Evolutionary conservation across 2,888 invertebrate species (phyloP), one percentile per base, ranked within the genome.

Genomic region (Baccha elongata): DNA sequence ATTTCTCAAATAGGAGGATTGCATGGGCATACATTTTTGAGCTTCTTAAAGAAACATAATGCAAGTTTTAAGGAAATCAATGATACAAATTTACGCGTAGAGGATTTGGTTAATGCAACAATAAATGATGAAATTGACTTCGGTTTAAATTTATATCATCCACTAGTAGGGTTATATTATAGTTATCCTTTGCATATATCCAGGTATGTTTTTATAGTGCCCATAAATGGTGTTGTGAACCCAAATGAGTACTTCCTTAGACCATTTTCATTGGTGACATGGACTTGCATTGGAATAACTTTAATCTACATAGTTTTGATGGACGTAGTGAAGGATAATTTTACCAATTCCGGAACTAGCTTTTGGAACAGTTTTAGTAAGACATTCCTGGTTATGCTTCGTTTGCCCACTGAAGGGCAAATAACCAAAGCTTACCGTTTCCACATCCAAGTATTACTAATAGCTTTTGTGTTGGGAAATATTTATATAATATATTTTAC

Each of bases 401-500:
- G 26, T 2, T 6, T 48, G 23, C 26, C 79, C 1, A 53, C 53
- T 0, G 35, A 35, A 35, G 0, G 1, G 4, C 0, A 52, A 23
- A 5, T 50, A 1, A n/a, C 7, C 0, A 13, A 52, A 7, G 17
- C 6, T 3, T 35, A 35, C 19, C 19, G 53, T 7, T 53, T 53
- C n/a, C 19, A 53, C 23, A 21, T 19, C 3, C 79, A 67, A 21
- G 60, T 67, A 2, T 3, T 73, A 3, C 13, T 79, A 3, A 32
- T 80, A 0, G 40, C 73, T n/a, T 74, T 68, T 15, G 23, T 79
- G 1, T 37, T 80, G 8, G 17, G 17, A n/a, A 80, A 62, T 23
- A 10, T 74, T 1, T 80, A 80, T 17, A 11, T 6, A 1, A 48
- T 80, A 11, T 29, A 62, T 48, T 32, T 74, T n/a, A 74, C 79